Evolutionary conservation across 2,888 invertebrate genomes (phyloP).

Genomic region (Cheilosia vernalis): DNA sequence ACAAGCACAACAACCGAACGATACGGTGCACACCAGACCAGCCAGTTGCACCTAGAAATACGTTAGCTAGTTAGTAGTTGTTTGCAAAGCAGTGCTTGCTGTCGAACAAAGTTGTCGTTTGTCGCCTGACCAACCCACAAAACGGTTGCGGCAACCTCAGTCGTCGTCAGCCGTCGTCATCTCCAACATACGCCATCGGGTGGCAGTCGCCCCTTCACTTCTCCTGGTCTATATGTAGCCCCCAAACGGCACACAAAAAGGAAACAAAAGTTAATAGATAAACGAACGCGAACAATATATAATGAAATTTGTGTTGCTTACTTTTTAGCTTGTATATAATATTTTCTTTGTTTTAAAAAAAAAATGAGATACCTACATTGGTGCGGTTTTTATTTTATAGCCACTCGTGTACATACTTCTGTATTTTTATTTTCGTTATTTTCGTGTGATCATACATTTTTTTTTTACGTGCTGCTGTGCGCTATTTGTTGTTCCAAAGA

Average conservation of each 20-base stretch:
- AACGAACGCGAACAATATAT: slow-evolving; percentile 31
- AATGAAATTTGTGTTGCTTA: slow-evolving; percentile 44
- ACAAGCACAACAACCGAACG: slow-evolving; percentile 12
- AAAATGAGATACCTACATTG: background rate
- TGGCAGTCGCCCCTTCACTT: slow-evolving; percentile 13
- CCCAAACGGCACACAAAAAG: slow-evolving; percentile 28
- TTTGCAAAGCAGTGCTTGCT: background rate
- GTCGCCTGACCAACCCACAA: slow-evolving; percentile 35
- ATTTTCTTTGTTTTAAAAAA: slow-evolving; percentile 53
- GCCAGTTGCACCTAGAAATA: slow-evolving; percentile 13
- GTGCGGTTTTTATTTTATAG: background rate
- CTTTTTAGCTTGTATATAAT: slow-evolving; percentile 11
- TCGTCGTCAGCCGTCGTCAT: slow-evolving; percentile 52
- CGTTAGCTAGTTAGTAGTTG: background rate
- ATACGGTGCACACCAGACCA: slow-evolving; percentile 5
- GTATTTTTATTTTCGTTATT: slow-evolving; percentile 28
- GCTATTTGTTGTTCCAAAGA: slow-evolving; percentile 9
- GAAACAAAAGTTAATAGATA: slow-evolving; percentile 58
- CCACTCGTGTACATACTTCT: background rate
- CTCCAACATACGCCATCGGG: slow-evolving; percentile 13
- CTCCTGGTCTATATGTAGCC: background rate
- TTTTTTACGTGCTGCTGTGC: background rate
- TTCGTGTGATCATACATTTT: slow-evolving; percentile 13
- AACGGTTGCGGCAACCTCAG: slow-evolving; percentile 47
- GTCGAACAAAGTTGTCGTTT: slow-evolving; percentile 6